phyloP scores from a whole-genome alignment of 1,140 invertebrate species.

The Drosophila nebulosa region DNA sequence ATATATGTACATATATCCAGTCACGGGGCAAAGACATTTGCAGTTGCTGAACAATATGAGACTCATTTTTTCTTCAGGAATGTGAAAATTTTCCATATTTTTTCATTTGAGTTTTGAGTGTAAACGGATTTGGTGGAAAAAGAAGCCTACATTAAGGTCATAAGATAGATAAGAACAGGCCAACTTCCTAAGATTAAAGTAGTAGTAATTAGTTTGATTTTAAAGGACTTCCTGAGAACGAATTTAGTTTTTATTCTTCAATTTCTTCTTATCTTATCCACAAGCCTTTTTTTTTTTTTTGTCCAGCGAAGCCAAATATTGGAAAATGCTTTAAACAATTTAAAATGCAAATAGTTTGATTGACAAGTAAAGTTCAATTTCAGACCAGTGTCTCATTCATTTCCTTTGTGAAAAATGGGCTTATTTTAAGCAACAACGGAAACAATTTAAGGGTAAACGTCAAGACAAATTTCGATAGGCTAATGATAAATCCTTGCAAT shows the following conservation, averaged over 20 bases:
- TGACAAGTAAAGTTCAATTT: too few relatives aligned
- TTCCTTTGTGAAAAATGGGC: too few relatives aligned
- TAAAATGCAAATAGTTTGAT: too few relatives aligned
- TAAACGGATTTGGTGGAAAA: neutral
- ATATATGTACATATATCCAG: neutral
- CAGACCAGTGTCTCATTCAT: too few relatives aligned
- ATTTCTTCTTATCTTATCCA: too few relatives aligned
- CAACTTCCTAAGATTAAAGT: too few relatives aligned
- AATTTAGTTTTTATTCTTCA: too few relatives aligned
- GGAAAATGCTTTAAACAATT: too few relatives aligned
- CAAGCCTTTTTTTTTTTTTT: too few relatives aligned
- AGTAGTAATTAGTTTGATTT: too few relatives aligned
- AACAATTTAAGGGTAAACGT: conserved; percentile 1
- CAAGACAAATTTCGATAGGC: conserved; percentile 2
- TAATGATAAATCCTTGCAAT: conserved; percentile 36
- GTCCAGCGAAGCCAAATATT: too few relatives aligned
- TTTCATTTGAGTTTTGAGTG: neutral
- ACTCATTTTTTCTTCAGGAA: neutral
- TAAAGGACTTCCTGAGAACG: too few relatives aligned
- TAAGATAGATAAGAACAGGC: neutral
- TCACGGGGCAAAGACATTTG: neutral
- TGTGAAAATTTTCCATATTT: neutral
- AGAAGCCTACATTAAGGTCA: neutral
- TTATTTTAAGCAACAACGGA: neutral
- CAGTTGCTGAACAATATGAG: neutral